A percentile compares a stretch with the other conserved stretches of the same genome.
These are phyloP conservation scores for Cataglyphis livida DNA, from an alignment of 2,888 invertebrate species.

Conservation along the genomic window DNA sequence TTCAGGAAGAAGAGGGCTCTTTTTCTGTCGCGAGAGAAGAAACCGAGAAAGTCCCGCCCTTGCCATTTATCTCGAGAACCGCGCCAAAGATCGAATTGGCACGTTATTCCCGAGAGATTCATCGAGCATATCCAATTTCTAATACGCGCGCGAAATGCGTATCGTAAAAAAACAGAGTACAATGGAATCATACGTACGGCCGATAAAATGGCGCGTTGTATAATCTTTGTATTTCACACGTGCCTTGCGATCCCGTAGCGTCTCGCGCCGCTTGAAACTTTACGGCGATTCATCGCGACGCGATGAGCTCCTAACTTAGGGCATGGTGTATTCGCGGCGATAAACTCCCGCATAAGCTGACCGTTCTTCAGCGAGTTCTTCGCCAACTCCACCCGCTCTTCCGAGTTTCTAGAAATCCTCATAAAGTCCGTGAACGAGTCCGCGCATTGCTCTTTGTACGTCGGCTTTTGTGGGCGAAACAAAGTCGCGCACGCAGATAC, in stretches of 20 bases:
- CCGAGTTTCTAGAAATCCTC: slow-evolving; percentile 22
- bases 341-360: slow-evolving; percentile 48
- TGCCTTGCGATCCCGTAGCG: background rate
- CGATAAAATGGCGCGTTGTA: background rate
- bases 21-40: slow-evolving; percentile 32
- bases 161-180: background rate
- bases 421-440: background rate
- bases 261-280: slow-evolving; percentile 12
- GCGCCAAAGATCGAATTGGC: slow-evolving; percentile 38
- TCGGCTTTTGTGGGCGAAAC: slow-evolving; percentile 10
- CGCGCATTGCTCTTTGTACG: slow-evolving; percentile 6
- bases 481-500: slow-evolving; percentile 38
- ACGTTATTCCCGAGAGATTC: slow-evolving; percentile 21
- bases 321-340: background rate
- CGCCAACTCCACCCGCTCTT: background rate
- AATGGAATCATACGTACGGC: background rate
- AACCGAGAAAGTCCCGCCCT: slow-evolving; percentile 42
- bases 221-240: slow-evolving; percentile 2
- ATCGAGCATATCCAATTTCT: background rate
- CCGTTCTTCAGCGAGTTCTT: slow-evolving; percentile 33
- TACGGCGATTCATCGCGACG: slow-evolving; percentile 21
- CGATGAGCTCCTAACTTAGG: slow-evolving; percentile 17
- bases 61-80: slow-evolving; percentile 41
- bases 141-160: background rate
- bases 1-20: slow-evolving; percentile 41